Conservation (phyloP, 1,140 invertebrate species). For the Drosophila tropicalis region DNA sequence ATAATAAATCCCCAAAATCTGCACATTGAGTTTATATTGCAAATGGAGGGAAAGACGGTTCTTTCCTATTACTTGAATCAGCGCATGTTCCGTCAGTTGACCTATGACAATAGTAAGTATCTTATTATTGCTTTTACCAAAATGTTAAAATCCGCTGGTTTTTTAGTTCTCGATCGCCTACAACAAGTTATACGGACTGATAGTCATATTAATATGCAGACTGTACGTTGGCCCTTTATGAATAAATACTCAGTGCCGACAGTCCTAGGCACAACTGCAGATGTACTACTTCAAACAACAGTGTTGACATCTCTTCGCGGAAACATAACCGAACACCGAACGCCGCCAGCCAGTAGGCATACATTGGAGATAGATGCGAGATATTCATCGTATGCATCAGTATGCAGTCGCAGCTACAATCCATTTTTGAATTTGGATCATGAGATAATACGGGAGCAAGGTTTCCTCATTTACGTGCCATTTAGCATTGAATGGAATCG, state of each 20-base stretch:
- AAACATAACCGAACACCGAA: constrained; percentile 84
- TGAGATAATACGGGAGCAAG: constrained; percentile 85
- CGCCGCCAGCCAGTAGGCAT: constrained; percentile 79
- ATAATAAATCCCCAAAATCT: constrained; percentile 82
- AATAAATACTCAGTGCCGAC: constrained; percentile 84
- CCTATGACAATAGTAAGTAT: constrained; percentile 80
- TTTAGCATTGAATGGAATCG: constrained; percentile 83
- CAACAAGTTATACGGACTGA: constrained; percentile 66
- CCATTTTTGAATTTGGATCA: constrained; percentile 86
- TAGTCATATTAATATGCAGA: constrained; percentile 81
- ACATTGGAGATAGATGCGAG: constrained; percentile 86
- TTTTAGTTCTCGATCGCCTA: constrained; percentile 64
- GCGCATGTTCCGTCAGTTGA: constrained; percentile 84
- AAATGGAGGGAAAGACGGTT: constrained; percentile 85
- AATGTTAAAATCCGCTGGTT: neutral
- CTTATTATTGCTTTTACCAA: neutral
- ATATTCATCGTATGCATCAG: constrained; percentile 85
- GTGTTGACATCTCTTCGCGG: constrained; percentile 85
- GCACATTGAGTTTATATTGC: constrained; percentile 85
- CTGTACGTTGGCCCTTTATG: constrained; percentile 81
- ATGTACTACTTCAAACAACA: constrained; percentile 83
- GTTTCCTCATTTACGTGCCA: constrained; percentile 85
- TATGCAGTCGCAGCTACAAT: constrained; percentile 85
- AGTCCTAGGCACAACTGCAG: constrained; percentile 85
- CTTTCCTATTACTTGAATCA: constrained; percentile 86